Base-by-base conservation (phyloP, 2,888 invertebrate species). In the Blera fallax region DNA sequence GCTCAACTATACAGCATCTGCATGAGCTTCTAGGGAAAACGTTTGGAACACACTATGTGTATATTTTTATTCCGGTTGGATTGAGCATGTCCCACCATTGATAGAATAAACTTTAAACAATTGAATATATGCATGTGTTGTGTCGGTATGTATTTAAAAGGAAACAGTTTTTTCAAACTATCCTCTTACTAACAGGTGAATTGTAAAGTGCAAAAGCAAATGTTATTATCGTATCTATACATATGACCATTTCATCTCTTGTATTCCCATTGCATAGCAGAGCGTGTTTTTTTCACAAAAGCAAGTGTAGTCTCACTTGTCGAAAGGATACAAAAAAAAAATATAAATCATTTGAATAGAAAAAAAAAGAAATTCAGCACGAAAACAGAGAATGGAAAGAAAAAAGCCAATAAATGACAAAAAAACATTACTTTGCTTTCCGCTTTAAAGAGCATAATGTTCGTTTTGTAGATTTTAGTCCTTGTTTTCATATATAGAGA, bases 31-130 rank as follows among this genome's bases (percentile, higher is more conserved):
- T 34, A 10, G 27, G 54, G 48, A 58, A 60, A 67, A 21, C 24
- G 56, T 64, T 70, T 54, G 40, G 27, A 48, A 37, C 52, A 27
- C 50, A 54, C 27, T 37, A 64, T 65, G 65, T 64, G 69, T 56
- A 69, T 27, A 50, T 69, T 69, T 79, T 73, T 79, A 64, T 78
- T 79, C 43, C 29, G 0, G 8, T 32, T 24, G 77, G 56, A 82
- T 82, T 52, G 84, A 80, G 80, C 84, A 84, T 84, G 84, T 78
- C 80, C 67, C 70, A 6, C 64, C 79, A 79, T 84, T 80, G 84
- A 70, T 58, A 64, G 76, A 84, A 83, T 83, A 83, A 78, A 67
- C 56, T 83, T 69, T 62, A 77, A 76, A 85, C 84, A 85, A 85
- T 80, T 85, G 74, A 69, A 62, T 11, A 60, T 29, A 54, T 40